Evolutionary conservation across 2,888 invertebrate genomes (phyloP), one percentile per base, ranked within the genome.

Genomic region (Parnassius orleans): DNA sequence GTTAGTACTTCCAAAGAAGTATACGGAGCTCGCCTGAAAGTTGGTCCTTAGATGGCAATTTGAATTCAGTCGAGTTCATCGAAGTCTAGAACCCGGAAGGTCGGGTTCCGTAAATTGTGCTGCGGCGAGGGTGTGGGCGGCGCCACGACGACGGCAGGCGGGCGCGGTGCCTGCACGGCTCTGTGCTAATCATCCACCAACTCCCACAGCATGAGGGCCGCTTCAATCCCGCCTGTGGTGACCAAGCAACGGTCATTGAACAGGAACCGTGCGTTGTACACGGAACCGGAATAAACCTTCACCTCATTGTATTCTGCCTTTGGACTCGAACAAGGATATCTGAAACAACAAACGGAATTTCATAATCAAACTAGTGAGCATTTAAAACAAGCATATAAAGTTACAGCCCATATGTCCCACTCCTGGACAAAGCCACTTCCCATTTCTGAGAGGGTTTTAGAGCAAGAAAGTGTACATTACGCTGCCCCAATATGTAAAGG

Each of bases 121-220:
- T 86, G 83, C 64, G 88, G 87, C 58, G 87, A 84, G 54, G 90
- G 86, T 24, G 89, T 86, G 60, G 90, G 87, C 15, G 90, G 87
- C 56, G 86, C 87, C 65, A 88, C 71, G 69, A 85, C 73, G 54
- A 89, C 83, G 69, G 84, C 83, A 44, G 90, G 88, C 63, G 86
- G 82, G 53, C 69, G 79, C 66, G 66, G 78, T 75, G 80, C 83
- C 80, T 64, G 79, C 83, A 82, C 83, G 67, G 72, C 78, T 70
- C 71, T 77, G 69, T 80, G 93, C 93, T 95, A 96, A 91, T 96
- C 95, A 76, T 95, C 95, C 75, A 95, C 95, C 67, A 97, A 89
- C 85, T 97, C 96, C 97, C 98, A 98, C 68, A 98, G 93, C 96
- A 98, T 96, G 48, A 98, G 93, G 9, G 96, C 95, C 41, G 97